Evolutionary conservation across 2,797 vertebrate species (phyloP), one percentile per base, ranked within the genome.

Genomic region (Pseudochirops cupreus): DNA sequence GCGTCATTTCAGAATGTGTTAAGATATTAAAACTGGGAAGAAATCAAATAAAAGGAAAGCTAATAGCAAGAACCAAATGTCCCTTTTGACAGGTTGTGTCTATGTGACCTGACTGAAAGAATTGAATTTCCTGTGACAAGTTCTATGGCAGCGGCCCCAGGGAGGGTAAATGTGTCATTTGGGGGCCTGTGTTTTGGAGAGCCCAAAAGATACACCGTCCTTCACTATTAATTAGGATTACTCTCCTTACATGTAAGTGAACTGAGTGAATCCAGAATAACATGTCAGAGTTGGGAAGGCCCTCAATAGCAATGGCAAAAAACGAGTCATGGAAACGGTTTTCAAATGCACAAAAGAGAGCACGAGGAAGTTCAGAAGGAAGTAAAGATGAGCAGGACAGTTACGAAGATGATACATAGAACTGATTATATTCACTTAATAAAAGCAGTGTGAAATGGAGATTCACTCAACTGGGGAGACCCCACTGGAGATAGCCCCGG

Each of bases 31-130:
- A 87, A 87, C 74, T 50, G 74, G 74, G 24, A 87, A 87, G 39
- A 87, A 87, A 87, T 87, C 74, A 87, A 87, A 87, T 87, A 26
- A 87, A 87, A 87, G 74, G 39, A 87, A 87, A 87, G 46, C 74
- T 87, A 87, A 87, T 87, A 87, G 74, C 74, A 87, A 87, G 39
- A 87, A 87, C 39, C 39, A 87, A 87, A 87, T 87, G 74, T 87
- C 74, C 50, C 74, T 87, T 87, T 87, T 87, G 74, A 87, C 74
- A 87, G 74, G 74, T 46, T 87, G 74, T 50, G 74, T 39, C 74
- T 50, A 87, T 87, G 39, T 87, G 74, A 87, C 74, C 39, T 87
- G 74, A 87, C 74, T 26, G 74, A 46, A 87, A 87, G 39, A 87
- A 87, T 87, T 21, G 46, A 87, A 87, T 87, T 87, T 87, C 74